Evolutionary conservation across 2,888 invertebrate species (phyloP), one percentile per base, ranked within the genome.

Genomic region (Pollenia griseotomentosa): DNA sequence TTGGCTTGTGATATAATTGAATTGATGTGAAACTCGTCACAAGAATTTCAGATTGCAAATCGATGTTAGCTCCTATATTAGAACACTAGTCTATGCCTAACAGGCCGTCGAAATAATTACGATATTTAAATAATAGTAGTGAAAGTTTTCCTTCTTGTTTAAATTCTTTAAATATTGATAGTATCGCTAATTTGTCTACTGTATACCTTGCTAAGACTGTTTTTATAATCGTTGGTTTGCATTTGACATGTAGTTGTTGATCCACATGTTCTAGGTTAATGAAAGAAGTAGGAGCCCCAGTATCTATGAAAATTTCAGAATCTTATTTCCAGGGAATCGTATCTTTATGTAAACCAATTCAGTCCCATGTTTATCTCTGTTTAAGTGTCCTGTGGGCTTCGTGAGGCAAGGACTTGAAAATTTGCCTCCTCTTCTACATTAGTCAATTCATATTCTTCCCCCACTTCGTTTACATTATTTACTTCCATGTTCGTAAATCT

Each of bases 381-480:
- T 86, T 80, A 88, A 19, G 75, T 83, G 85, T 44, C 88, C 86
- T 23, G 85, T 85, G 61, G 81, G 77, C 83, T 83, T 33, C 70
- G 74, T 71, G 85, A 88, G 87, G 84, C 88, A 48, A 19, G 57
- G 59, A 14, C 40, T 57, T 9, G 73, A 88, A 89, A 89, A 89
- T 89, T 80, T 65, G 44, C 16, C n/a, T 44, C 63, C 14, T 63
- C 65, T 42, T 65, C 65, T 44, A 65, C 70, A 53, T 88, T 55
- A 51, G 46, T 48, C 9, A 48, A 48, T 46, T 66, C 66, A 16
- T 11, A 19, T 19, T 63, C 2, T 3, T 68, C 46, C 19, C 33
- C 42, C 16, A 42, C 12, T 19, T 19, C 53, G 12, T 55, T 40
- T 5, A 66, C 7, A 48, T 66, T 66, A 66, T 48, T 66, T 6